Evolutionary conservation across 2,797 vertebrate species (phyloP).

Genomic region (Ptychobarbus kaznakovi): DNA sequence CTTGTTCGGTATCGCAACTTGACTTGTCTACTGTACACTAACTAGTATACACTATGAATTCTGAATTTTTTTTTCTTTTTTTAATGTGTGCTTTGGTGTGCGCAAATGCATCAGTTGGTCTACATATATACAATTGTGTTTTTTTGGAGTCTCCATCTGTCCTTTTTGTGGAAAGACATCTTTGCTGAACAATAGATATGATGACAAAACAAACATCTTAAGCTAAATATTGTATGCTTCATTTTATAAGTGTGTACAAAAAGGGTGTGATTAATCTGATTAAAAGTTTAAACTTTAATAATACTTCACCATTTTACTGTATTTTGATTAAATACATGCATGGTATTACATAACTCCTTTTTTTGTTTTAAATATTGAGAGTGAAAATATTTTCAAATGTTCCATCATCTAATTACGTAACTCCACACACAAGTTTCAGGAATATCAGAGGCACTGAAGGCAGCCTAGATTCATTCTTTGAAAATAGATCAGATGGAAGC

Average conservation of each 20-base stretch:
- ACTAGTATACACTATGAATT: neutral
- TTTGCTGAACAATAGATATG: neutral
- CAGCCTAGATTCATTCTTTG: neutral
- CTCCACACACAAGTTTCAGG: neutral
- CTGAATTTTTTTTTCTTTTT: neutral
- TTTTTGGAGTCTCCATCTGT: neutral
- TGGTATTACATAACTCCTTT: neutral
- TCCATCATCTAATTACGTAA: neutral
- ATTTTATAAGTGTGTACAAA: neutral
- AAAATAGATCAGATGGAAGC: neutral
- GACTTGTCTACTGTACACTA: neutral
- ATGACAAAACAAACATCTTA: neutral
- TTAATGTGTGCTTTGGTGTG: neutral
- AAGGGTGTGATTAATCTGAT: neutral
- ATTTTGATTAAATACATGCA: neutral
- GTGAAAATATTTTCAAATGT: too few relatives aligned
- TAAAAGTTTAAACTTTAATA: neutral
- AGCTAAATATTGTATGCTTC: neutral
- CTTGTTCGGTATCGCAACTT: neutral
- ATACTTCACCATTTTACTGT: neutral
- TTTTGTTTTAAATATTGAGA: neutral
- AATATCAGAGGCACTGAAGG: neutral
- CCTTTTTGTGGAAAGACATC: neutral
- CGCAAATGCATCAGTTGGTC: neutral
- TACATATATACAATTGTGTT: neutral